A percentile compares a stretch with the other conserved stretches of the same genome.
These are phyloP conservation scores for Nymphalis urticae DNA, from an alignment of 2,888 invertebrate genomes.

Conservation along the genomic window DNA sequence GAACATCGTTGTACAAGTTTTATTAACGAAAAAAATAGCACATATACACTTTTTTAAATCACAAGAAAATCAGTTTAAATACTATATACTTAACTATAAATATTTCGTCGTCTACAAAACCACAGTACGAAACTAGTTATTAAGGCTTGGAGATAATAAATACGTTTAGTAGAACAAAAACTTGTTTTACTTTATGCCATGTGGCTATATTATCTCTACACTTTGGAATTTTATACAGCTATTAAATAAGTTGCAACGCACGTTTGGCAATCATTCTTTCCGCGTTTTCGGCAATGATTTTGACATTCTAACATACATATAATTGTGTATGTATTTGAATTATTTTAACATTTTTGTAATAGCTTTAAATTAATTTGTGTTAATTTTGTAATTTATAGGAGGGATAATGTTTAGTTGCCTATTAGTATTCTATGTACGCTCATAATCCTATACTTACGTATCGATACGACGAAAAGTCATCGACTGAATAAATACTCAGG, in stretches of 20 bases:
- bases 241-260: conserved; percentile 37
- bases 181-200: conserved; percentile 31
- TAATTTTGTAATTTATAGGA: conserved; percentile 1
- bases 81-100: background rate
- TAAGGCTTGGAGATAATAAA: conserved; percentile 1
- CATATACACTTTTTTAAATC: too few relatives aligned
- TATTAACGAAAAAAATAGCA: too few relatives aligned
- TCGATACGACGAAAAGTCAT: conserved; percentile 17
- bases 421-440: conserved; percentile 17
- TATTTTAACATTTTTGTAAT: conserved; percentile 12
- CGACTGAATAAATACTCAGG: conserved; percentile 16
- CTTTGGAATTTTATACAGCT: conserved; percentile 37
- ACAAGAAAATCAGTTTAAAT: too few relatives aligned
- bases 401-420: conserved; percentile 1
- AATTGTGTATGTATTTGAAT: conserved; percentile 31
- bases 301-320: conserved; percentile 35
- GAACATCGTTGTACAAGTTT: too few relatives aligned
- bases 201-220: conserved; percentile 33
- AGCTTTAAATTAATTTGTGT: conserved; percentile 1
- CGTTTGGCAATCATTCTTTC: conserved; percentile 37
- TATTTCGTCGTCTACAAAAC: conserved; percentile 3
- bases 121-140: background rate
- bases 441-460: conserved; percentile 2
- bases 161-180: conserved; percentile 23
- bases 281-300: conserved; percentile 38